Percentiles rank a stretch among this genome's conserved stretches.
Evolutionary conservation across 2,797 vertebrate genomes (phyloP).

Genomic region (Galaxias olidus): DNA sequence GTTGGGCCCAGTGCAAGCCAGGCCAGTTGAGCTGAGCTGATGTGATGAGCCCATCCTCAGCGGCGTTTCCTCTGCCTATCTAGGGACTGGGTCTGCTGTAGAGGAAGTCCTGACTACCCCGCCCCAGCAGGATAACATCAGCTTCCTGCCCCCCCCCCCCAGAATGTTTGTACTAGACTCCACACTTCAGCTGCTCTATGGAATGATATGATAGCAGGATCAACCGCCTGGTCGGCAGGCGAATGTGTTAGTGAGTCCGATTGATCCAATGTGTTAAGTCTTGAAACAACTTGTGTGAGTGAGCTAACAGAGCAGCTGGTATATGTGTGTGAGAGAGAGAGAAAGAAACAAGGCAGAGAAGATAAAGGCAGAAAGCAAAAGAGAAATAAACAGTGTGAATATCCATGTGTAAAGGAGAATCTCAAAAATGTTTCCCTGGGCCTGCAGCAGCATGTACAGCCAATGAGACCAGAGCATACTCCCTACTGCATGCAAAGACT

Average conservation of each 20-base stretch:
- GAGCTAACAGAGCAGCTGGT: background rate
- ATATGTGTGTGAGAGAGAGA: background rate
- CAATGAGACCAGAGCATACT: no score
- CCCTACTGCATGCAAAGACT: no score
- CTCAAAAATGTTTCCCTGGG: no score
- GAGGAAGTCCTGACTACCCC: constrained; percentile 64
- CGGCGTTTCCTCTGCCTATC: constrained; percentile 73
- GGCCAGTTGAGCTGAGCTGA: background rate
- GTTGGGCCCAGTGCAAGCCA: no score
- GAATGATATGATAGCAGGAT: constrained; percentile 48
- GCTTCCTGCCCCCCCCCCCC: constrained; percentile 72
- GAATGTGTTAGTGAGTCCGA: no score
- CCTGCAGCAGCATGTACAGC: background rate
- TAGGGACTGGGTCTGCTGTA: constrained; percentile 58
- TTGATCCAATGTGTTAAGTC: no score
- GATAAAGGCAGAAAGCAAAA: background rate
- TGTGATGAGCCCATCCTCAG: constrained; percentile 51
- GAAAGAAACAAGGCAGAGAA: background rate
- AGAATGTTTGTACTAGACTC: constrained; percentile 56
- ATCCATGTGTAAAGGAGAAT: background rate
- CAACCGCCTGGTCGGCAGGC: no score
- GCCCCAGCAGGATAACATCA: constrained; percentile 72
- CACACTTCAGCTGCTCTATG: constrained; percentile 53
- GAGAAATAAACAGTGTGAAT: background rate
- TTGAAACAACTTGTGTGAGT: background rate